Evolutionary conservation across 2,888 invertebrate species (phyloP).

Genomic region (Caenorhabditis angaria): DNA sequence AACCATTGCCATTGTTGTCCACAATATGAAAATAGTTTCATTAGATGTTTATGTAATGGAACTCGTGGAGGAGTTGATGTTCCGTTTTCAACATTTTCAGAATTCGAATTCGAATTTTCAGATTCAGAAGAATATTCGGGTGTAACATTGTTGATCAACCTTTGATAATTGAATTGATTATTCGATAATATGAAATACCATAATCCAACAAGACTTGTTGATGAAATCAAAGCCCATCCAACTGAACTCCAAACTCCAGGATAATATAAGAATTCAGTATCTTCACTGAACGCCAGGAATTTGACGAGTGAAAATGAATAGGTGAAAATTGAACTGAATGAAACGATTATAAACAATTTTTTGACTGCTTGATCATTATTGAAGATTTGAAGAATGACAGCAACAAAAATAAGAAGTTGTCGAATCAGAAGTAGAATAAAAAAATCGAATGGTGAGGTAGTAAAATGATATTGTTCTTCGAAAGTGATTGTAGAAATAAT

Average conservation of each 20-base stretch:
- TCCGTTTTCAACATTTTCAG: slow-evolving; percentile 6
- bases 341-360: slow-evolving; percentile 21
- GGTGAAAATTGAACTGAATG: slow-evolving; percentile 33
- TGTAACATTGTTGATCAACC: slow-evolving; percentile 20
- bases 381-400: slow-evolving; percentile 25
- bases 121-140: slow-evolving; percentile 8
- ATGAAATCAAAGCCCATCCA: slow-evolving; percentile 44
- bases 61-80: slow-evolving; percentile 6
- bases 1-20: slow-evolving; percentile 64
- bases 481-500: neutral
- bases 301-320: slow-evolving; percentile 60
- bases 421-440: slow-evolving; percentile 28
- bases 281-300: slow-evolving; percentile 65
- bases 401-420: slow-evolving; percentile 21
- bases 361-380: slow-evolving; percentile 27
- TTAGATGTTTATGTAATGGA: slow-evolving; percentile 49
- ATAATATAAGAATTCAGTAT: slow-evolving; percentile 45
- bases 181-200: slow-evolving; percentile 49
- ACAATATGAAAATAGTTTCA: slow-evolving; percentile 62
- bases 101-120: slow-evolving; percentile 2
- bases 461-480: slow-evolving; percentile 31
- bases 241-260: slow-evolving; percentile 58
- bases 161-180: slow-evolving; percentile 37
- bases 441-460: slow-evolving; percentile 40
- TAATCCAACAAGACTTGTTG: slow-evolving; percentile 18